Percentiles rank a stretch among this genome's conserved stretches.
phyloP scores from a whole-genome alignment of 2,888 invertebrate species.

The Melipona beecheii region DNA sequence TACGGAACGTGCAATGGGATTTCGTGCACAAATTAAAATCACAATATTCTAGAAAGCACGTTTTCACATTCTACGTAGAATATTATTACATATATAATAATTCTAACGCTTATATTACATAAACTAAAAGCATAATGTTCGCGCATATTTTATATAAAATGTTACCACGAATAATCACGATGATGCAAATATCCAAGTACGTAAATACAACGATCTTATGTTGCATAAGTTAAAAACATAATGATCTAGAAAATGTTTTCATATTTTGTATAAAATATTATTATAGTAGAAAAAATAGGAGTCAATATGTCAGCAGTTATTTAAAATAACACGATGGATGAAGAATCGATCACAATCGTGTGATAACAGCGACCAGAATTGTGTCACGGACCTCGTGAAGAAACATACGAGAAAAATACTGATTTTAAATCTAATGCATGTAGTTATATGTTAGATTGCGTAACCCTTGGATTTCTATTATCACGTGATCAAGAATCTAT shows the following conservation, averaged over 20 bases:
- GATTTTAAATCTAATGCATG: slow-evolving; percentile 4
- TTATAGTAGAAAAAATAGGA: too few species aligned
- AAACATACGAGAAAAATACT: slow-evolving; percentile 14
- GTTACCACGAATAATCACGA: too few species aligned
- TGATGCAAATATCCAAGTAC: neutral
- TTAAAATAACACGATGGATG: slow-evolving; percentile 16
- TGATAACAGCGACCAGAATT: slow-evolving; percentile 45
- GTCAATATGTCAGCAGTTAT: neutral
- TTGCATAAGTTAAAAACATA: too few species aligned
- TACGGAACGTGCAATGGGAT: neutral
- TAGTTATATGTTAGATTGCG: neutral
- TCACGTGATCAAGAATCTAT: neutral
- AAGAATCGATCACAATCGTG: slow-evolving; percentile 34
- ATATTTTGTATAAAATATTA: too few species aligned
- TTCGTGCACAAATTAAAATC: neutral
- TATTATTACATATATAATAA: too few species aligned
- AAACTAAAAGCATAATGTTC: too few species aligned
- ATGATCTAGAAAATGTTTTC: too few species aligned
- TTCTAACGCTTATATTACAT: too few species aligned
- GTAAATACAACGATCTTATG: too few species aligned
- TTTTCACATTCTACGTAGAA: neutral
- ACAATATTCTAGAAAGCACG: rapidly evolving
- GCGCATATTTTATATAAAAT: too few species aligned
- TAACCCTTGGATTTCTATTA: neutral
- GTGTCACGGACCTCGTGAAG: slow-evolving; percentile 49